Conservation (phyloP, 2,888 invertebrate species). For the Zaprionus obscuricornis region DNA sequence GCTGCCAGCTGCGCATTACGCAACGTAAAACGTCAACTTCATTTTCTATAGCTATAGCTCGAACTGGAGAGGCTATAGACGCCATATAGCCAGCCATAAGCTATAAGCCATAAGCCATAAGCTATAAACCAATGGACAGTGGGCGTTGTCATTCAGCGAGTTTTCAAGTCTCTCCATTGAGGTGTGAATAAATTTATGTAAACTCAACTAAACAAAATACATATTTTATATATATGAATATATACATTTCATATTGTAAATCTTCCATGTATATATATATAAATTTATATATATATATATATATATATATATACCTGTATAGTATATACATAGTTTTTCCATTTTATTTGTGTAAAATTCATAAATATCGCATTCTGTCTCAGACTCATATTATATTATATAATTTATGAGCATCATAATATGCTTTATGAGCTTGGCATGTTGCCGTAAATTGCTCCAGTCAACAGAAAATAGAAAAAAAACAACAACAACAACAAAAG, state of each 20-base stretch:
- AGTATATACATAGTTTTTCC: no score
- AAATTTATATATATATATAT: neutral
- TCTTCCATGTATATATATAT: constrained; percentile 28
- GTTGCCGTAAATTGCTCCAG: constrained; percentile 78
- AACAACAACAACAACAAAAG: constrained; percentile 28
- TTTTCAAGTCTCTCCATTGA: constrained; percentile 52
- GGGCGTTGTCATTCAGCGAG: constrained; percentile 67
- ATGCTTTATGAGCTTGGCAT: constrained; percentile 75
- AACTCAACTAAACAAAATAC: constrained; percentile 10
- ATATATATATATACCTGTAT: constrained; percentile 5
- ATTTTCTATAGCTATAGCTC: constrained; percentile 57
- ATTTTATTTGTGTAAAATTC: constrained; percentile 50
- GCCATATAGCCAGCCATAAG: constrained; percentile 34
- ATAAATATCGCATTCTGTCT: constrained; percentile 57
- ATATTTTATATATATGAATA: neutral
- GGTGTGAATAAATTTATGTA: constrained; percentile 73
- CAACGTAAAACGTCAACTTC: constrained; percentile 77
- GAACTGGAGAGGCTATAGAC: constrained; percentile 45
- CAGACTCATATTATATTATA: constrained; percentile 61
- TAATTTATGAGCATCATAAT: constrained; percentile 75
- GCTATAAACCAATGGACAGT: constrained; percentile 66
- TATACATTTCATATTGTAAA: constrained; percentile 32
- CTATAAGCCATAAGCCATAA: constrained; percentile 36
- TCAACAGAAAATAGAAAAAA: constrained; percentile 59
- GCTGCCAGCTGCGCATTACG: constrained; percentile 71